Percentiles rank a stretch among this genome's conserved stretches.
These are phyloP conservation scores for Acyrthosiphon pisum DNA, from an alignment of 1,140 invertebrate species.

Conservation along the genomic window DNA sequence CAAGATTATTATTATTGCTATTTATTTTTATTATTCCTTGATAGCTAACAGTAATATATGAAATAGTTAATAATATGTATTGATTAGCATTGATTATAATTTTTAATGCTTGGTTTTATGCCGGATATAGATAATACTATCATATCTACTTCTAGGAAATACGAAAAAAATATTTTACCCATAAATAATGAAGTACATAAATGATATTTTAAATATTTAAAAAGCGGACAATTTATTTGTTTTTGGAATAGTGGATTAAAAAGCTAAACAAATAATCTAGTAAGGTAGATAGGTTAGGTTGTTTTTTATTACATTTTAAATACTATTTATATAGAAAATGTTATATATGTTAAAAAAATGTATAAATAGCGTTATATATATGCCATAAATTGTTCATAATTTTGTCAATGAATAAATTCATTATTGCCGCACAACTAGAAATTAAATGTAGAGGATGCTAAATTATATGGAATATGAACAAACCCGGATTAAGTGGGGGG, in stretches of 20 bases:
- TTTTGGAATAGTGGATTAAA: not conserved
- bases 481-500: too few relatives aligned
- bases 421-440: too few relatives aligned
- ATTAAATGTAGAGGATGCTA: too few relatives aligned
- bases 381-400: too few relatives aligned
- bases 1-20: too few relatives aligned
- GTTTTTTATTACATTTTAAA: not conserved
- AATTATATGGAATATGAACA: too few relatives aligned
- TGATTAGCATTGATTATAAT: not conserved
- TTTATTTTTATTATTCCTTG: too few relatives aligned
- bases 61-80: not conserved
- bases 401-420: too few relatives aligned
- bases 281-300: not conserved
- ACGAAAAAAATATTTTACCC: not conserved
- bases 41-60: not conserved
- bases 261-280: not conserved
- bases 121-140: slow-evolving; percentile 16
- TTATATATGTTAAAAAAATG: too few relatives aligned
- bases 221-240: not conserved
- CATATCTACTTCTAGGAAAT: not conserved
- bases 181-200: too few relatives aligned
- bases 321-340: not conserved
- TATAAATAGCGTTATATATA: too few relatives aligned
- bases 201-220: not conserved
- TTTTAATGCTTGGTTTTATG: not conserved